A percentile compares a stretch with the other conserved stretches of the same genome.
Conservation (phyloP, 1,140 invertebrate species). For the Copidosoma floridanum region DNA sequence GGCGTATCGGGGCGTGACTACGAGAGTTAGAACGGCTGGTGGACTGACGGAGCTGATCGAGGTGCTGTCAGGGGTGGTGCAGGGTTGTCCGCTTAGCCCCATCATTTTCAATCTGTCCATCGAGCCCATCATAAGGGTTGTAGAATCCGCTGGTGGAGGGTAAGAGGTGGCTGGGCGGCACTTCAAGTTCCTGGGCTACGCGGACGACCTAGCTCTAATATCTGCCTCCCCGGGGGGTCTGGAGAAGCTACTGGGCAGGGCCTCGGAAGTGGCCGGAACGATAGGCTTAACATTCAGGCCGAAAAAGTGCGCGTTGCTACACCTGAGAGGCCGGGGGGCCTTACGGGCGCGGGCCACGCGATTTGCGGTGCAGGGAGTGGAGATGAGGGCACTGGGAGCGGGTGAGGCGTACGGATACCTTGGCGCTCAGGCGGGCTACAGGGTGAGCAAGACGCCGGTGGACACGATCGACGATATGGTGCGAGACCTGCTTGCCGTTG, state of each 20-base stretch:
- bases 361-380: constrained; percentile 39
- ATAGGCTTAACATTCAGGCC: constrained; percentile 36
- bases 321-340: constrained; percentile 6
- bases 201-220: constrained; percentile 38
- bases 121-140: no score
- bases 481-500: no score
- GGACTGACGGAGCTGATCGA: constrained; percentile 34
- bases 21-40: no score
- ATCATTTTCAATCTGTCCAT: no score
- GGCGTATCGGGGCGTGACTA: constrained; percentile 24
- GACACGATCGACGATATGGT: no score
- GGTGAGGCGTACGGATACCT: no score
- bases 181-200: constrained; percentile 39
- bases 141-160: no score
- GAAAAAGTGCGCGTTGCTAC: constrained; percentile 33
- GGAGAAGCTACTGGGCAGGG: constrained; percentile 22
- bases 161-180: no score
- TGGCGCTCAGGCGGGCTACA: constrained; percentile 32
- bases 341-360: constrained; percentile 25
- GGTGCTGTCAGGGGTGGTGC: constrained; percentile 41
- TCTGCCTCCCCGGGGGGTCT: constrained; percentile 12
- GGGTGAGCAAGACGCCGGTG: constrained; percentile 30
- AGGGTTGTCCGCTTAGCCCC: constrained; percentile 49
- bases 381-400: no score
- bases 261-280: neutral